Evolutionary conservation across 1,140 invertebrate species (phyloP).

Genomic region (Sweltsa coloradensis): DNA sequence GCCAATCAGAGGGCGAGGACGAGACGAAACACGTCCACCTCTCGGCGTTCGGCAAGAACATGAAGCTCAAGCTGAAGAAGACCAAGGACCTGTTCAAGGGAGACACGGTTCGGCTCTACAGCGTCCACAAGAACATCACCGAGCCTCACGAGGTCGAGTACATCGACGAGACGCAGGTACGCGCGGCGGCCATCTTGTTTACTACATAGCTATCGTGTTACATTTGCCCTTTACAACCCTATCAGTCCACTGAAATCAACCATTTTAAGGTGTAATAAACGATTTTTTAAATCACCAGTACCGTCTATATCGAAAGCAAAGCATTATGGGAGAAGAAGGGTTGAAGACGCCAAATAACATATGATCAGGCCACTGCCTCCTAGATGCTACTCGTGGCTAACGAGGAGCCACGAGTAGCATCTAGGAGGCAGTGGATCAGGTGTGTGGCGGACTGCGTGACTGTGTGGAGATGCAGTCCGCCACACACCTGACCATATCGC

Average conservation of each 20-base stretch:
- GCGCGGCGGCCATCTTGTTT: constrained; percentile 17
- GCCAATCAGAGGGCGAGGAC: constrained; percentile 11
- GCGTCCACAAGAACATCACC: constrained; percentile 49
- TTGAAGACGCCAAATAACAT: no score
- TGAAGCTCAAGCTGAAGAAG: constrained; percentile 56
- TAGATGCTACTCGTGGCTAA: no score
- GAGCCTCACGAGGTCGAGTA: constrained; percentile 60
- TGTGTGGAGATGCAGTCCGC: no score
- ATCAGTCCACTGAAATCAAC: neutral
- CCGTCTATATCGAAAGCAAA: neutral
- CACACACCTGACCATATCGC: no score
- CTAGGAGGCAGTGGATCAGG: no score
- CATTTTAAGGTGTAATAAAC: neutral
- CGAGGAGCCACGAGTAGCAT: no score
- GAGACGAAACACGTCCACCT: constrained; percentile 38
- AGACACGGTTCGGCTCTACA: constrained; percentile 59
- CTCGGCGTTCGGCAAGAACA: constrained; percentile 58
- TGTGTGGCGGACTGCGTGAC: no score
- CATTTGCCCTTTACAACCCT: no score
- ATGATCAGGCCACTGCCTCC: no score
- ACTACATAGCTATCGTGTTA: no score
- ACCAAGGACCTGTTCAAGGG: constrained; percentile 59
- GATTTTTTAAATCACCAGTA: neutral
- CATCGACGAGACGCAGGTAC: constrained; percentile 55
- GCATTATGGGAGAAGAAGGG: no score